phyloP scores from a whole-genome alignment of 2,113 vertebrate genomes.

The pig (Sus scrofa) region T2T-Sscrofa CM000822.6:24582501-24583000 shows the following conservation, averaged over 20 bases:
- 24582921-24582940: neutral
- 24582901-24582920: neutral
- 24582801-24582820: neutral
- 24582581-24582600: neutral
- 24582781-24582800: neutral
- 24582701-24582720: neutral
- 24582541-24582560: neutral
- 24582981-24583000: neutral
- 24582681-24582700: neutral
- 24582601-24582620: neutral
- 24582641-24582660: neutral
- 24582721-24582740: neutral
- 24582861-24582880: neutral
- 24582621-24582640: neutral
- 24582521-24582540: constrained; percentile 38
- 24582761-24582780: neutral
- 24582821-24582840: neutral
- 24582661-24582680: neutral
- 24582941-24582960: neutral
- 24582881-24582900: neutral
- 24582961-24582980: neutral
- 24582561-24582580: neutral
- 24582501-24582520: neutral
- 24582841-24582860: neutral
- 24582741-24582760: neutral